Conservation (phyloP, 2,113 vertebrate genomes). For the Grallaria varia region DNA sequence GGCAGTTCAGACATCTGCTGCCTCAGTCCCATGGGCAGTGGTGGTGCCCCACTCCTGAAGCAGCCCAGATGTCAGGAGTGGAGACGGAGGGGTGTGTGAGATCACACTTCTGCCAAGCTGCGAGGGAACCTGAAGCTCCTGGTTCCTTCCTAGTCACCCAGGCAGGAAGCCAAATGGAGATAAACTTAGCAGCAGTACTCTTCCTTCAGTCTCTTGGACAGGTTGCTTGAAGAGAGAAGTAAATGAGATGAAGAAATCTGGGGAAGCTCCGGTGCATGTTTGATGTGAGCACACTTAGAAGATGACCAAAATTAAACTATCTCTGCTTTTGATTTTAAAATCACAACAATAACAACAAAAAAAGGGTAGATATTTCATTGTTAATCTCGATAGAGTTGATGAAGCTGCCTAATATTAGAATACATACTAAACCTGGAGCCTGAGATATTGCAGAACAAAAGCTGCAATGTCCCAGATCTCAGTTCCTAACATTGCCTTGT, state of each 20-base stretch:
- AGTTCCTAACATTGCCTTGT: not conserved
- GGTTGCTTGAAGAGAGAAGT: not conserved
- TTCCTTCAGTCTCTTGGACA: not conserved
- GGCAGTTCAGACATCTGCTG: not conserved
- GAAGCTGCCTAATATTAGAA: not conserved
- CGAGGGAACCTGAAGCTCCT: not conserved
- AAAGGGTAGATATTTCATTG: not conserved
- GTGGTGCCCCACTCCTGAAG: not conserved
- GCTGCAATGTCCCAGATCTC: not conserved
- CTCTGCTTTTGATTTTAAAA: not conserved
- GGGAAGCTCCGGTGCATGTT: not conserved
- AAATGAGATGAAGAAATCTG: not conserved
- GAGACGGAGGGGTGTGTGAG: not conserved
- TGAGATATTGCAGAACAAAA: not conserved
- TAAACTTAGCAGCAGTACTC: not conserved
- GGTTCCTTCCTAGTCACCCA: not conserved
- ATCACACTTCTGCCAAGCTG: not conserved
- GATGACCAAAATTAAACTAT: not conserved
- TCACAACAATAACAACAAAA: not conserved
- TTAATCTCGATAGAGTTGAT: not conserved
- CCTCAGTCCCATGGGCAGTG: rapidly evolving
- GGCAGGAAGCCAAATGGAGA: not conserved
- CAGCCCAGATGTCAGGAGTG: not conserved
- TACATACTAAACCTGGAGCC: not conserved
- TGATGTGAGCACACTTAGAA: not conserved